Evolutionary conservation across 64 coral and sea anemone genomes (phyloP).

Genomic region (Dendrophyllia cribrosa): DNA sequence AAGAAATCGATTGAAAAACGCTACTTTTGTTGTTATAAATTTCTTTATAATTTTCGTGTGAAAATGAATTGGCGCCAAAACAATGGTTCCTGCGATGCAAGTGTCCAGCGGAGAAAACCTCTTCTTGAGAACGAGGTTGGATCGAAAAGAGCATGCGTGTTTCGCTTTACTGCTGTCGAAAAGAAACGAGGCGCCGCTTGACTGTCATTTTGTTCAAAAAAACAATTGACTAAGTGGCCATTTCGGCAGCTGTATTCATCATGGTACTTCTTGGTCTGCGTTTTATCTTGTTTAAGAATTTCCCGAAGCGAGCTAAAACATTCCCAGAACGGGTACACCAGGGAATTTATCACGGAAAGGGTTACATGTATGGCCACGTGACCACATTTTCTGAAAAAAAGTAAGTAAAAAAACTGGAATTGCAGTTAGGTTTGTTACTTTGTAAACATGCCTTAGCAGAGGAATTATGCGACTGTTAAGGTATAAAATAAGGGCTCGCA

Average conservation of each 20-base stretch:
- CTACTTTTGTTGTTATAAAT: conserved; percentile 26
- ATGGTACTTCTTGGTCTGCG: conserved; percentile 70
- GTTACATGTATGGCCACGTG: conserved; percentile 92
- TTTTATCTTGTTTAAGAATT: conserved; percentile 42
- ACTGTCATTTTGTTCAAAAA: not conserved
- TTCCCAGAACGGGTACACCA: conserved; percentile 80
- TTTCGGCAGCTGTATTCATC: not conserved
- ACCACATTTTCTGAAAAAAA: conserved; percentile 97
- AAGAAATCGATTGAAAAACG: not conserved
- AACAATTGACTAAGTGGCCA: not conserved
- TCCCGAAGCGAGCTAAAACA: conserved; percentile 12
- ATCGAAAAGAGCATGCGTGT: not conserved
- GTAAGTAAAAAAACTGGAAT: conserved; percentile 14
- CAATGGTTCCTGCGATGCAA: not conserved
- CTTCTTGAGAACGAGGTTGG: not conserved
- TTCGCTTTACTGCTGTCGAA: not conserved
- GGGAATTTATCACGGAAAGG: conserved; percentile 93
- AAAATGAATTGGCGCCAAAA: conserved; percentile 44
- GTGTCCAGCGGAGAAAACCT: not conserved
- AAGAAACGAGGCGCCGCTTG: too few species aligned
- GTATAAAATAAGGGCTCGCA: too few species aligned
- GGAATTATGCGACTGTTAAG: not conserved
- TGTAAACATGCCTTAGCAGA: too few species aligned
- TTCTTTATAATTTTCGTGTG: not conserved
- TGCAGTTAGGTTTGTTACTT: too few species aligned